These are phyloP conservation scores for Crocuta crocuta DNA, from an alignment of 2,113 vertebrate genomes.

Conservation along the genomic window DNA sequence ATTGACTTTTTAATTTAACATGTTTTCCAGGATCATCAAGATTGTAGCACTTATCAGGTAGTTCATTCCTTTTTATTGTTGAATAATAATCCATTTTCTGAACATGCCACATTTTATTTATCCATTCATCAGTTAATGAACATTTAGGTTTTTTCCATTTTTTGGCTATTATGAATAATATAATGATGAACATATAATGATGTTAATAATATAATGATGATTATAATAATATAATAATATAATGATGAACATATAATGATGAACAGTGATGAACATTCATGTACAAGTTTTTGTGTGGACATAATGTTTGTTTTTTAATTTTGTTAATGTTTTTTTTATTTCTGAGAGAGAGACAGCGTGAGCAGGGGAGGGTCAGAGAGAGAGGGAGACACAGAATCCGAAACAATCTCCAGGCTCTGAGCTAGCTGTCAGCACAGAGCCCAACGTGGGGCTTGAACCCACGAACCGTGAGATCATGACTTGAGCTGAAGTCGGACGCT, in stretches of 20 bases:
- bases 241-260: not conserved
- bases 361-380: no score
- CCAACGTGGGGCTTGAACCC: no score
- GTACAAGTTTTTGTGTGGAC: not conserved
- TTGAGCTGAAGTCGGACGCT: no score
- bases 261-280: not conserved
- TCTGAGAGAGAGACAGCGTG: no score
- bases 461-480: no score
- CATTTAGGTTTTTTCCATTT: not conserved
- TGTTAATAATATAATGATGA: no score
- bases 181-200: not conserved
- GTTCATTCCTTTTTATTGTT: not conserved
- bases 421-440: no score
- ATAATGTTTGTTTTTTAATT: not conserved
- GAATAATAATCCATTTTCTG: not conserved
- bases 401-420: no score
- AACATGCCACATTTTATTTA: not conserved
- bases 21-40: not conserved
- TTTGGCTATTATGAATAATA: not conserved
- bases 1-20: not conserved
- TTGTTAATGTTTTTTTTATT: no score
- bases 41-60: not conserved
- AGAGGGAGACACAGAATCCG: no score
- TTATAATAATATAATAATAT: no score
- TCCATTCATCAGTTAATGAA: not conserved